phyloP scores from a whole-genome alignment of 2,113 vertebrate species.

The Mobula hypostoma region DNA sequence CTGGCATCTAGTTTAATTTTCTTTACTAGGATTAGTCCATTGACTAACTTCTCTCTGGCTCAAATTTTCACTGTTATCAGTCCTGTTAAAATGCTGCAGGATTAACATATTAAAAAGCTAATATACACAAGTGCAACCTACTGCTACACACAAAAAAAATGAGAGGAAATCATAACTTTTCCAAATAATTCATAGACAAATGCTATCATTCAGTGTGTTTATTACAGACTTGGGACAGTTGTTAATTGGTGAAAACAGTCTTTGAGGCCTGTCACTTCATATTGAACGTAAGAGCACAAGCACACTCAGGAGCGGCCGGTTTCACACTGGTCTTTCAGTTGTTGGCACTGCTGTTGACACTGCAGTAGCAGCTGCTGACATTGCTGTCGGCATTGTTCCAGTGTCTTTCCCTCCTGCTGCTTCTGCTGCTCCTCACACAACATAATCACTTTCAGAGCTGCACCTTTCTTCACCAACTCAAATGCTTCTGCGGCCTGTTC shows the following conservation, averaged over 20 bases:
- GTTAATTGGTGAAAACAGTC: background rate
- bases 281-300: background rate
- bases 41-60: background rate
- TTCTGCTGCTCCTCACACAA: background rate
- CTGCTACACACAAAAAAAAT: background rate
- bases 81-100: background rate
- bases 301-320: background rate
- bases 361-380: background rate
- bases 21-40: background rate
- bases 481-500: slow-evolving; percentile 24
- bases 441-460: slow-evolving; percentile 34
- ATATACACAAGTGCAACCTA: background rate
- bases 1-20: background rate
- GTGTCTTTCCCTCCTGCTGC: background rate
- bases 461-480: slow-evolving; percentile 9
- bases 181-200: background rate
- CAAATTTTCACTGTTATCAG: background rate
- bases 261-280: background rate
- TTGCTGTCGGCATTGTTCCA: background rate
- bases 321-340: background rate
- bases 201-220: background rate
- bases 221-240: slow-evolving; percentile 18
- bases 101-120: background rate
- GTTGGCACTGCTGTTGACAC: background rate
- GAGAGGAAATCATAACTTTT: background rate